Percentiles rank a stretch among this genome's conserved stretches.
phyloP scores from a whole-genome alignment of 2,797 vertebrate species.

The Aphelocoma californica region DNA sequence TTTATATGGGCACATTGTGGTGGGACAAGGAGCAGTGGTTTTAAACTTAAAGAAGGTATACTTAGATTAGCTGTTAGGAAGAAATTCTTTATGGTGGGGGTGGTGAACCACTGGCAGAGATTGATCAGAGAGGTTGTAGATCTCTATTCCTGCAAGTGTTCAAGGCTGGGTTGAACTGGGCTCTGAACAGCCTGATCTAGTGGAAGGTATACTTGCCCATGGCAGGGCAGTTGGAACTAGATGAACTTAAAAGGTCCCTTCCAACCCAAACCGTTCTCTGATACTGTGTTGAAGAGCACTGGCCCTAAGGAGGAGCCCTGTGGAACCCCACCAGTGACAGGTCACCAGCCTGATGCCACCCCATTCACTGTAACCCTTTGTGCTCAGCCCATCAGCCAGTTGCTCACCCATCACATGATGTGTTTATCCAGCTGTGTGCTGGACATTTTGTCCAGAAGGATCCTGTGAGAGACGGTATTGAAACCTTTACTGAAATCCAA shows the following conservation, averaged over 20 bases:
- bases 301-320: neutral
- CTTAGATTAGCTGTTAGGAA: neutral
- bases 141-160: neutral
- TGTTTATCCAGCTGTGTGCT: neutral
- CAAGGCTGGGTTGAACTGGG: neutral
- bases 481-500: neutral
- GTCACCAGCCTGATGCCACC: neutral
- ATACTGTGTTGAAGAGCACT: neutral
- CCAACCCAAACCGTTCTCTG: neutral
- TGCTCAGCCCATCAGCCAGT: neutral
- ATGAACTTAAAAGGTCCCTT: neutral
- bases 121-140: neutral
- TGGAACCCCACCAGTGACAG: neutral
- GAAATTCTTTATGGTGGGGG: neutral
- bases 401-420: rapidly evolving
- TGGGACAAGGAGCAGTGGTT: neutral
- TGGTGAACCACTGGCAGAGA: too few relatives aligned
- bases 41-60: neutral
- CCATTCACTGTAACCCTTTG: neutral
- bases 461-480: neutral
- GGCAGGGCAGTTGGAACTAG: rapidly evolving
- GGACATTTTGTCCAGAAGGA: neutral
- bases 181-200: neutral
- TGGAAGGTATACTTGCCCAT: neutral
- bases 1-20: neutral